Base-by-base conservation (phyloP, 2,797 vertebrate species). In the Dendrocincla fuliginosa region DNA sequence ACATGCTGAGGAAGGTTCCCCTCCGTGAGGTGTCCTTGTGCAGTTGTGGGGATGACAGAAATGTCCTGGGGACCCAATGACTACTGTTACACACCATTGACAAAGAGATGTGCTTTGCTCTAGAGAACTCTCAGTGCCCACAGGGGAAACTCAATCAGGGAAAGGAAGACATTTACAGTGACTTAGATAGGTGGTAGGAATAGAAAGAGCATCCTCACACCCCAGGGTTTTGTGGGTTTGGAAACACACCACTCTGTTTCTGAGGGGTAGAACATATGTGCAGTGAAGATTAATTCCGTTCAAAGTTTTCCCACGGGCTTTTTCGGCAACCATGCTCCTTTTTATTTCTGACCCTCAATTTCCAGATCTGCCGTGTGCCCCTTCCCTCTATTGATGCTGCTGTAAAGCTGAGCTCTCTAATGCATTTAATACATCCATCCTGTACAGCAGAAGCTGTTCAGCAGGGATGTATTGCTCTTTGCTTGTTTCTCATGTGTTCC, bases 381-480 rank as follows among this genome's bases (percentile, higher is more conserved):
- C 71, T 92, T 82, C 55, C 46, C 63, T 86, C 55, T 85, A 55
- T 16, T 61, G 47, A 11, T 50, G 89, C 57, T 93, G 70, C 87
- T 84, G 63, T 67, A 42, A 71, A 88, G 49, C 92, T 82, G 85
- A 89, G 75, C 44, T 88, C 84, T 88, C 69, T 49, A 27, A 81
- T 53, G 88, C 69, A 49, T 63, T 50, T 78, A 64, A 82, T 76
- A 20, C 32, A 65, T 28, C 50, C 69, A 39, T 63, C 55, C 65
- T 84, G 69, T 4, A 16, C 32, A 88, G 82, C 69, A 88, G 50
- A 78, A 69, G 32, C 91, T 77, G 37, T 71, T 89, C 79, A 91
- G 79, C 68, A 83, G 25, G 83, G 85, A 41, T 44, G 17, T 70
- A 17, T 16, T 94, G 70, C 85, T 93, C 80, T 83, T 94, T 79